Percentiles rank a stretch among this genome's conserved stretches.
phyloP scores from a whole-genome alignment of 2,888 invertebrate genomes.

The Sinhomidia bicolor region DNA sequence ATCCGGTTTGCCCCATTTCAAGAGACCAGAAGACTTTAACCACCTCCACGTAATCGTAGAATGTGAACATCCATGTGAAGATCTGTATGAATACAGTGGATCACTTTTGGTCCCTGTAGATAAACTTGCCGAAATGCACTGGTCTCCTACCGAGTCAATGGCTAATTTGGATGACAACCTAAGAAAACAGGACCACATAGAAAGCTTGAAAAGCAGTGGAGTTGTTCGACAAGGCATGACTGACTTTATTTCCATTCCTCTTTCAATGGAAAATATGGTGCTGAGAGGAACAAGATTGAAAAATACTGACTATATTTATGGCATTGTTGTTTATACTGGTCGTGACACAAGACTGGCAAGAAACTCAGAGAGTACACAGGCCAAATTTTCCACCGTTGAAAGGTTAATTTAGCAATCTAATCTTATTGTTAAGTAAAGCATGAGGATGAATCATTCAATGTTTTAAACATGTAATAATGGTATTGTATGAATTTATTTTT shows the following conservation, averaged over 20 bases:
- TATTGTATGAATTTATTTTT: no score
- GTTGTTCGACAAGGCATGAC: constrained; percentile 59
- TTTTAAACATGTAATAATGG: no score
- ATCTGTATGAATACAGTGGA: constrained; percentile 91
- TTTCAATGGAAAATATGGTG: constrained; percentile 88
- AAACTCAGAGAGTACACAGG: constrained; percentile 88
- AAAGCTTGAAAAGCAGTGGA: constrained; percentile 24
- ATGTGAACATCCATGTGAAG: constrained; percentile 88
- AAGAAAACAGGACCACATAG: background rate
- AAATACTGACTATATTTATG: constrained; percentile 89
- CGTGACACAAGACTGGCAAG: constrained; percentile 91
- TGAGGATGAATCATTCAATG: no score
- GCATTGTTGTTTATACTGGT: constrained; percentile 92
- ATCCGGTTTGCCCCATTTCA: constrained; percentile 76
- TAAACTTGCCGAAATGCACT: constrained; percentile 59
- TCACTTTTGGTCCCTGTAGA: constrained; percentile 77
- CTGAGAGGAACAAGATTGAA: constrained; percentile 90
- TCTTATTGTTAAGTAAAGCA: no score
- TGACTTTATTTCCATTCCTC: constrained; percentile 81
- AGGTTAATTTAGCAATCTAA: no score
- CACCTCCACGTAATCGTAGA: constrained; percentile 85
- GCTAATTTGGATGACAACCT: background rate
- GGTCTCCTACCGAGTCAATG: constrained; percentile 15
- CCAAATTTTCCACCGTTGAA: constrained; percentile 87
- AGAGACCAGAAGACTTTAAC: constrained; percentile 70